Base-by-base conservation (phyloP, 2,113 vertebrate genomes). In the Scopus umbretta region DNA sequence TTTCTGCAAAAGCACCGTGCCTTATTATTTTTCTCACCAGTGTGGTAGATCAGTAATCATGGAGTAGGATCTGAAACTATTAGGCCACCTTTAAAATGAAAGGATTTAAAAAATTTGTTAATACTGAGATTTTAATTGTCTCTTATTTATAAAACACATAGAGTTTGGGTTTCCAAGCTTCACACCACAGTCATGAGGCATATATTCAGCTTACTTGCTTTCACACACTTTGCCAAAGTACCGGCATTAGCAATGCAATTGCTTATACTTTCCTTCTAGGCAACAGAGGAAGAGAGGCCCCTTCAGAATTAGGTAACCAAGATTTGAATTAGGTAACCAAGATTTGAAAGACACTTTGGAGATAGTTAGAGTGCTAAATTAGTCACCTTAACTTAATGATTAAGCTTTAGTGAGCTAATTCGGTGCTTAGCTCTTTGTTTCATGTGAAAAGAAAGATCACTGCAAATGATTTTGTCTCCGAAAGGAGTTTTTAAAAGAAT, bases 341-440 rank as follows among this genome's bases (percentile, higher is more conserved):
- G 70, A 45, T 58, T 15, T 34, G 34, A 82, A 95, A 82, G 62
- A 58, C 16, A n/a, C 25, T 94, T 90, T 68, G 23, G 62, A 76
- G 49, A n/a, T 90, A 81, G 85, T 65, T 85, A 50, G 20, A 73
- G 70, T 61, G 30, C 66, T 93, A 86, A 93, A 86, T 95, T 93
- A 93, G 74, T 90, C 58, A 82, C 78, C 73, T 93, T 88, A 92
- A 76, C 36, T 67, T 87, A 87, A 90, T 72, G 62, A 88, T 94
- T 96, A 92, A 58, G 56, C 61, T 89, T 94, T 82, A 82, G 87
- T n/a, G 70, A 85, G 78, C 79, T 94, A 76, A 92, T 92, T 93
- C 1, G 2, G 78, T 93, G 32, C 74, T 90, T 82, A 87, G 80
- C 36, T 90, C 66, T 93, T 85, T 53, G 66, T 90, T 95, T 90